Evolutionary conservation across 2,888 invertebrate species (phyloP), one percentile per base, ranked within the genome.

Genomic region (Siphonodentalium dalli): DNA sequence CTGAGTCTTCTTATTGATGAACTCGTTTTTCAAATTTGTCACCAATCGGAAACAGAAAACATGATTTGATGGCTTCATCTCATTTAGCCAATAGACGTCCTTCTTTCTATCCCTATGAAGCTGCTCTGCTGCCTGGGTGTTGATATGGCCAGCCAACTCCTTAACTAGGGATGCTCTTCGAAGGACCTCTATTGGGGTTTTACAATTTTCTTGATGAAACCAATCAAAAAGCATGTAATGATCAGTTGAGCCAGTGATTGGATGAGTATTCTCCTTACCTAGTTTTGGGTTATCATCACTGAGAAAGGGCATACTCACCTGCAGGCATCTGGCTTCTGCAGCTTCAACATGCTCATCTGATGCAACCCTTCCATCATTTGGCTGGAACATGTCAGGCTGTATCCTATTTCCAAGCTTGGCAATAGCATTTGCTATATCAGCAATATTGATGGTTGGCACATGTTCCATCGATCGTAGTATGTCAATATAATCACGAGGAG

Each of bases 141-240:
- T 38, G 9, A 49, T n/a, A 7, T 50, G 2, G 11, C 49, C 54
- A 31, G 37, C 26, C 18, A 58, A n/a, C 11, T 44, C 49, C 21
- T n/a, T 8, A 6, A 58, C 15, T 8, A 58, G 27, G 18, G 54
- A 54, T 13, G 18, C 29, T 18, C 31, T 34, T 20, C 49, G 29
- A 21, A 58, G 37, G 8, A 24, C 20, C 15, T 58, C 58, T 35
- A 37, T 31, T 29, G 9, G 15, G n/a, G 28, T 41, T 40, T 42
- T 52, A 11, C 53, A 48, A 31, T 53, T 58, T 11, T 39, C 35
- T 20, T 58, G 31, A 21, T 58, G 58, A 31, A 58, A 58, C 58
- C 54, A 54, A 31, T 58, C 50, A 34, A 33, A 54, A 3, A 54
- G 38, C 3, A 46, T 28, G 8, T 29, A 33, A 26, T 58, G 45